Base-by-base conservation (phyloP, 2,113 vertebrate species). In the Anolis carolinensis region DNA sequence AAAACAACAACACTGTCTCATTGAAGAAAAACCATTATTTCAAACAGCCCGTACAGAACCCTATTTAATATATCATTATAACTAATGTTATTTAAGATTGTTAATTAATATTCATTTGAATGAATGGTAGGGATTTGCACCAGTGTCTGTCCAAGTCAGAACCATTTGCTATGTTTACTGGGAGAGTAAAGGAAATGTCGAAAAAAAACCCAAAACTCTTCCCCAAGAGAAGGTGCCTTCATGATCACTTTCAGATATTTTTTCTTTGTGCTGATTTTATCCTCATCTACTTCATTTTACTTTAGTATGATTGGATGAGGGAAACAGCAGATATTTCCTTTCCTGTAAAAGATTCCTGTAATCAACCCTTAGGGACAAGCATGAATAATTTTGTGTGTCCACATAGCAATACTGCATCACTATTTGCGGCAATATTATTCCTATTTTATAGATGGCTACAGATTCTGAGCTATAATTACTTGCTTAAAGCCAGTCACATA, bases 11-110 rank as follows among this genome's bases (percentile, higher is more conserved):
- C 9, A 55, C 11, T 0, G 4, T 55, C 79, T 34, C 14, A 68
- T n/a, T 3, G 86, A 71, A 88, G 80, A 95, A 90, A 82, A 95
- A 81, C 55, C 67, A 65, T 70, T 4, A 59, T 84, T 44, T 36
- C 63, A 63, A 36, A 25, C 27, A 62, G 74, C 55, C 71, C 18
- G 79, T 1, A 0, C 79, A 34, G 88, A 81, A 84, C 2, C 59
- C 34, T 81, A 65, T 63, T 70, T 59, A 81, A 81, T 62, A 11
- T 75, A 14, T 85, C 84, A 16, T 82, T 90, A 72, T 76, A 34
- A 48, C 7, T 25, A 7, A 79, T 55, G 3, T n/a, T 39, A 50
- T 87, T 89, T 74, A 59, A 90, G 88, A 55, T 73, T 89, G 36
- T 44, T 79, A 63, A 32, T 89, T 87, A 79, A 16, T 82, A 71